These are phyloP conservation scores for Ictalurus furcatus DNA, from an alignment of 2,113 vertebrate species.

Conservation along the genomic window DNA sequence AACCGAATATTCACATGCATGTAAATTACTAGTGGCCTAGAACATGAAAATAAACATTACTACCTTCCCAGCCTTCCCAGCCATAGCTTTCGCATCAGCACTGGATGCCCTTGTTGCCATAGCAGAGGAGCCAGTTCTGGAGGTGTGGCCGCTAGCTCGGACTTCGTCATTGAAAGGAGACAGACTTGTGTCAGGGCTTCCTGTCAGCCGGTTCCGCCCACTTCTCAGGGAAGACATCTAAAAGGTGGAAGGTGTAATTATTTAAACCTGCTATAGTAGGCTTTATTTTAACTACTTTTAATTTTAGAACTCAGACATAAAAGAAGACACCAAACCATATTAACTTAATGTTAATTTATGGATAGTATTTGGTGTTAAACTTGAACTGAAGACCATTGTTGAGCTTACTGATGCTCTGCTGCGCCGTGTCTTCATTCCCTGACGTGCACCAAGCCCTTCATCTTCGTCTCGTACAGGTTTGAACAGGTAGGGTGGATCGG, in stretches of 20 bases:
- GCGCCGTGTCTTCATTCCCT: constrained; percentile 97
- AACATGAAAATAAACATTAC: not conserved
- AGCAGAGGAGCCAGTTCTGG: constrained; percentile 64
- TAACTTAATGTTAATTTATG: not conserved
- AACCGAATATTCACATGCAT: not conserved
- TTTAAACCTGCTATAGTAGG: not conserved
- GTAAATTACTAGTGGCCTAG: not conserved
- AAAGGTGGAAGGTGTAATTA: not conserved
- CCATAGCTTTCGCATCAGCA: constrained; percentile 85
- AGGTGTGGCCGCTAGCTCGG: constrained; percentile 84
- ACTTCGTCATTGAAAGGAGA: constrained; percentile 89
- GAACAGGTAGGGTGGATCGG: constrained; percentile 92
- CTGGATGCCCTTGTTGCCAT: constrained; percentile 87
- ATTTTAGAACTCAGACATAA: not conserved
- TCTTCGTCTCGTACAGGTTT: constrained; percentile 98
- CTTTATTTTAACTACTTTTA: not conserved
- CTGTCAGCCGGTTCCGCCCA: constrained; percentile 92
- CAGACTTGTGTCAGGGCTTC: constrained; percentile 81
- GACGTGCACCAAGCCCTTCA: constrained; percentile 88
- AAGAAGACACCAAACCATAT: not conserved
- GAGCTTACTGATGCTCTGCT: constrained; percentile 89
- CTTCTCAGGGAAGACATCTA: constrained; percentile 95
- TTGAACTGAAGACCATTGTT: not conserved
- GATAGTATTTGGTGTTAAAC: not conserved
- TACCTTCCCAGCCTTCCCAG: constrained; percentile 89